Evolutionary conservation across 2,797 vertebrate genomes (phyloP).

Genomic region (Leontopithecus rosalia): DNA sequence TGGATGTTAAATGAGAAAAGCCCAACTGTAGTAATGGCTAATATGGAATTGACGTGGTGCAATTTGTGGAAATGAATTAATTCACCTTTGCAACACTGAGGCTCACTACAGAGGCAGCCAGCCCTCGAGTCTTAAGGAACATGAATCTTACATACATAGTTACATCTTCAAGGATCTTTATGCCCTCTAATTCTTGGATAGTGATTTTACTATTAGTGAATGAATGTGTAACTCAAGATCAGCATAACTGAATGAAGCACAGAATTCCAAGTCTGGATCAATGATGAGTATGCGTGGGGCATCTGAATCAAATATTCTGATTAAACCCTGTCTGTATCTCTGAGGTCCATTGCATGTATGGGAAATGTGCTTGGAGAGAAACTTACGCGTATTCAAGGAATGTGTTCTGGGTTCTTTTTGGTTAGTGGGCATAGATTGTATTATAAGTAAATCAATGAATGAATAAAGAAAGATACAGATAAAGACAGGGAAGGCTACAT

Average conservation of each 20-base stretch:
- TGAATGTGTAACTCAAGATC: background rate
- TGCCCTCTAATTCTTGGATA: background rate
- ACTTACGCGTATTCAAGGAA: too few relatives aligned
- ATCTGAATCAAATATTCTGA: background rate
- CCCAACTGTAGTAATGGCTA: fast-evolving
- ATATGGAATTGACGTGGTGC: fast-evolving
- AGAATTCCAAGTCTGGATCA: background rate
- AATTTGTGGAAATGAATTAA: background rate
- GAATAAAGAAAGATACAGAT: background rate
- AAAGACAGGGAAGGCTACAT: background rate
- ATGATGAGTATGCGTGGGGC: background rate
- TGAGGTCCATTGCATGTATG: background rate
- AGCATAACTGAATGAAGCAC: background rate
- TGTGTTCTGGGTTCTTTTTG: background rate
- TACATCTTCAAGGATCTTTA: background rate
- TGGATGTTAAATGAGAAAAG: background rate
- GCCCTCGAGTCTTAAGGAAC: background rate
- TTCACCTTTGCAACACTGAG: background rate
- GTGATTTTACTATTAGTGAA: background rate
- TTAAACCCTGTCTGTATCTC: constrained; percentile 21
- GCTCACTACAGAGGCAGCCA: too few relatives aligned
- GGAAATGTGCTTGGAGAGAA: background rate
- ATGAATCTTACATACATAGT: background rate
- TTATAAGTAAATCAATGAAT: background rate
- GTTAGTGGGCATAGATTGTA: background rate